Evolutionary conservation across 2,797 vertebrate genomes (phyloP).

Genomic region (Lophotriccus pileatus): DNA sequence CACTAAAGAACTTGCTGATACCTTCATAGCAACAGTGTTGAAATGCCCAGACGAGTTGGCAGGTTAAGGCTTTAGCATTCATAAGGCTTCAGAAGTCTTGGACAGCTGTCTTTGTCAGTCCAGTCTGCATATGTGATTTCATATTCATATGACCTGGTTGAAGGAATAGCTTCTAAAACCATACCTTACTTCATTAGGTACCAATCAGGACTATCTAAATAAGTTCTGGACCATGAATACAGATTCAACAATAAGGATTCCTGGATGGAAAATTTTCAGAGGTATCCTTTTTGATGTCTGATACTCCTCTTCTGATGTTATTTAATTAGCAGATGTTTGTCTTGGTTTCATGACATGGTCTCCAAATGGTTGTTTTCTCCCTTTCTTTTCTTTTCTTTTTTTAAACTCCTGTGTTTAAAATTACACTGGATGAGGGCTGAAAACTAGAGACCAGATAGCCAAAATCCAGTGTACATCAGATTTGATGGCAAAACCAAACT

Average conservation of each 20-base stretch:
- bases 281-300: background rate
- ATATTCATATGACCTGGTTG: background rate
- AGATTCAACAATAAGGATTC: background rate
- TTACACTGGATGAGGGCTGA: background rate
- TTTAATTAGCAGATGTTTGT: background rate
- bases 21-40: background rate
- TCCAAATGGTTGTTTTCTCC: background rate
- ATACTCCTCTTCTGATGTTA: background rate
- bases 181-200: background rate
- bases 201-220: background rate
- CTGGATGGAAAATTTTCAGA: background rate
- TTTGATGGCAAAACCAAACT: background rate
- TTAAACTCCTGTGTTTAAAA: background rate
- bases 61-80: background rate
- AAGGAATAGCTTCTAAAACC: background rate
- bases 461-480: background rate
- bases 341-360: background rate
- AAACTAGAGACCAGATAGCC: background rate
- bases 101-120: background rate
- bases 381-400: too few species aligned
- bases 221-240: background rate
- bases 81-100: background rate
- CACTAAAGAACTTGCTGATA: background rate
- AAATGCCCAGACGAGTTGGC: background rate
- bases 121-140: background rate